Evolutionary conservation across 2,888 invertebrate genomes (phyloP).

Genomic region (Apoderus coryli): DNA sequence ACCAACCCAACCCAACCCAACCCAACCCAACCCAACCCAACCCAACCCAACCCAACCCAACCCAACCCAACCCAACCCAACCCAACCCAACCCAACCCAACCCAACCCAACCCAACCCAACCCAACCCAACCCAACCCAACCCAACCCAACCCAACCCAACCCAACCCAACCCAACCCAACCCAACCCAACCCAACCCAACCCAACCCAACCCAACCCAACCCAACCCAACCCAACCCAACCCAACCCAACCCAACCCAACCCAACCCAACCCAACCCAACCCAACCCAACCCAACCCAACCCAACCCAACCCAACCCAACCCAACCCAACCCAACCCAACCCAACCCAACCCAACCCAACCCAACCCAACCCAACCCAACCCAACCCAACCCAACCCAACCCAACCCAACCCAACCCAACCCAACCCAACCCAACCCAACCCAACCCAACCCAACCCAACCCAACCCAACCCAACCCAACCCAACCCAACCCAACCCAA

Average conservation of each 20-base stretch:
- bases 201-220: constrained; percentile 14
- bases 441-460: constrained; percentile 7
- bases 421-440: constrained; percentile 7
- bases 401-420: constrained; percentile 6
- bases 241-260: constrained; percentile 12
- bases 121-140: constrained; percentile 3
- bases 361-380: constrained; percentile 6
- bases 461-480: constrained; percentile 7
- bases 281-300: constrained; percentile 13
- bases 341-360: constrained; percentile 16
- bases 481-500: constrained; percentile 7
- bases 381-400: constrained; percentile 5
- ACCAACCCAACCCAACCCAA: constrained; percentile 3
- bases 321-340: constrained; percentile 17
- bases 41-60: constrained; percentile 3
- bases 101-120: constrained; percentile 3
- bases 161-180: constrained; percentile 3
- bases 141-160: constrained; percentile 3
- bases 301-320: constrained; percentile 15
- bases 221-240: constrained; percentile 15
- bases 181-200: constrained; percentile 13
- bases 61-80: constrained; percentile 3
- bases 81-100: constrained; percentile 3
- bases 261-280: constrained; percentile 14
- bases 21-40: constrained; percentile 3